Conservation (phyloP, 2,797 vertebrate genomes). For the Echeneis naucrates region DNA sequence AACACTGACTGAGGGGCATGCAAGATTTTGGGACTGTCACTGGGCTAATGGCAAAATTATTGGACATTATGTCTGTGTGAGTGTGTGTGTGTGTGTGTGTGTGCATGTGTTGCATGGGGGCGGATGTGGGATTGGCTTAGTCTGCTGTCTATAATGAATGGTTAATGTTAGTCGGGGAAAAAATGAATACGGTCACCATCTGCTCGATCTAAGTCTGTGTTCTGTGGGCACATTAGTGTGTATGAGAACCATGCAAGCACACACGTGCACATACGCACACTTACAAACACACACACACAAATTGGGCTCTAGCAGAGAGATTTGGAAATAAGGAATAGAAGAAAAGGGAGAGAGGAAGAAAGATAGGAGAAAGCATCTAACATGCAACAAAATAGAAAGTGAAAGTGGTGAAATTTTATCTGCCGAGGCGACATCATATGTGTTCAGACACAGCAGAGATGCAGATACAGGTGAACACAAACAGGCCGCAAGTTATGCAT, state of each 20-base stretch:
- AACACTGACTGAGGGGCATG: conserved; percentile 74
- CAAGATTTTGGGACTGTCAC: conserved; percentile 72
- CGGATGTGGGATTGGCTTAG: conserved; percentile 86
- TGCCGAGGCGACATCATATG: conserved; percentile 34
- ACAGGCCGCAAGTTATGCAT: conserved; percentile 56
- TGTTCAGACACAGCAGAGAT: conserved; percentile 58
- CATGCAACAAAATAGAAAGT: conserved; percentile 44
- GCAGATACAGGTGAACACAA: conserved; percentile 76
- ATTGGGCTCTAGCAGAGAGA: conserved; percentile 76
- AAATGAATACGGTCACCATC: conserved; percentile 90
- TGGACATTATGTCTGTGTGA: conserved; percentile 62
- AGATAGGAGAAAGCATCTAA: conserved; percentile 49
- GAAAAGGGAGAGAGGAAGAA: conserved; percentile 60
- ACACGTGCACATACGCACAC: conserved; percentile 48
- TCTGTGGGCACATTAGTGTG: conserved; percentile 71
- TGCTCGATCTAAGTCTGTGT: conserved; percentile 85
- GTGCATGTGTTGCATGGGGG: conserved; percentile 76
- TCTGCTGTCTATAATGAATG: conserved; percentile 87
- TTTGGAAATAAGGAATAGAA: conserved; percentile 73
- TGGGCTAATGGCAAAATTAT: conserved; percentile 75
- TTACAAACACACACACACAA: conserved; percentile 56
- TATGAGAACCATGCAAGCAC: conserved; percentile 52
- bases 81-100: conserved; percentile 28
- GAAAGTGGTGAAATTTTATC: conserved; percentile 29
- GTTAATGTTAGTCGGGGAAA: conserved; percentile 88